phyloP scores from a whole-genome alignment of 2,797 vertebrate species.

The Megalops cyprinoides region DNA sequence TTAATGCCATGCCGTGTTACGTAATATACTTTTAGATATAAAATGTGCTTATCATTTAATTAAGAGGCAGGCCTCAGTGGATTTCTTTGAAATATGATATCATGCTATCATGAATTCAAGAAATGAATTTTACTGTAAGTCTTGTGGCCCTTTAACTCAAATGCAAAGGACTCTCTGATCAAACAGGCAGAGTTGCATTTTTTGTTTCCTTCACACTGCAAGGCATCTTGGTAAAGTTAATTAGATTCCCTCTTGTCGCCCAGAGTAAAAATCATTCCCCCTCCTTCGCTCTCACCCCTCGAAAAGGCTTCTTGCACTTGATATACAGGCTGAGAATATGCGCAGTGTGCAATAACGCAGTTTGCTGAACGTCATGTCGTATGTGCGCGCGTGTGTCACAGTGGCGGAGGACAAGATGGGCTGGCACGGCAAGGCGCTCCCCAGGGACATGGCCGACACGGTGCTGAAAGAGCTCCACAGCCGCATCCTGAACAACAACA shows the following conservation, averaged over 20 bases:
- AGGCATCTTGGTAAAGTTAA: neutral
- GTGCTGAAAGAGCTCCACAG: constrained; percentile 85
- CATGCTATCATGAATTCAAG: no score
- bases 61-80: no score
- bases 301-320: no score
- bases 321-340: no score
- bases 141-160: no score
- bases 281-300: no score
- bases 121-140: no score
- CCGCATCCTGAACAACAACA: constrained; percentile 87
- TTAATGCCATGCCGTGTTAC: no score
- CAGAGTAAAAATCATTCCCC: constrained; percentile 7
- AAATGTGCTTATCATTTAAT: neutral
- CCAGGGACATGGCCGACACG: constrained; percentile 90
- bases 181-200: neutral
- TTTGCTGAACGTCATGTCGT: neutral
- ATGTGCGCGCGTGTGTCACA: constrained; percentile 48
- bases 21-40: neutral
- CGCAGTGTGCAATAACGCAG: neutral
- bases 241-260: neutral
- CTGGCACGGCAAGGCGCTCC: constrained; percentile 92
- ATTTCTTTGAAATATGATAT: no score
- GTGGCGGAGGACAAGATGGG: constrained; percentile 91
- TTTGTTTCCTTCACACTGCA: no score
- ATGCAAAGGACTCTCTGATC: no score